Percentiles rank a stretch among this genome's conserved stretches.
These are phyloP conservation scores for Seriola aureovittata DNA, from an alignment of 2,113 vertebrate genomes.

Conservation along the genomic window DNA sequence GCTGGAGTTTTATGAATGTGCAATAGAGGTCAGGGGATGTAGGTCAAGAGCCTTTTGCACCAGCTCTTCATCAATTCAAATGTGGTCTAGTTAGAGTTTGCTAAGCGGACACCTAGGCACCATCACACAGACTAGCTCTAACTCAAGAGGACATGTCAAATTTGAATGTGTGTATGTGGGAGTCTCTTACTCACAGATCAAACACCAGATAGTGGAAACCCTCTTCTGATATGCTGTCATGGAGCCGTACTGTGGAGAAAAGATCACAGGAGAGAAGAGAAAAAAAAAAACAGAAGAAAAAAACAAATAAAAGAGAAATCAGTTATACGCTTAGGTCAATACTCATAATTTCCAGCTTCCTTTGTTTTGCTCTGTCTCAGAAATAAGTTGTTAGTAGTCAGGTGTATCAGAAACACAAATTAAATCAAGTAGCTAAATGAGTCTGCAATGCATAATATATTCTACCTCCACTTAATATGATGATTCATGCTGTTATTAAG, in stretches of 20 bases:
- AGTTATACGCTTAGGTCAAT: background rate
- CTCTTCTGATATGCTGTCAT: constrained; percentile 85
- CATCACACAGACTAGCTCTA: too few species aligned
- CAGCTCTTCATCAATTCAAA: too few species aligned
- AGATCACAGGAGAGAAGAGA: constrained; percentile 9
- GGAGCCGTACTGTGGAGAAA: constrained; percentile 74
- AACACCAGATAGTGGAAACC: constrained; percentile 85
- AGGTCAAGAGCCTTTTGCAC: too few species aligned
- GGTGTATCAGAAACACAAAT: background rate
- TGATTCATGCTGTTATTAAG: background rate
- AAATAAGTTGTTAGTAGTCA: too few species aligned
- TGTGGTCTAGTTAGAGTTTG: too few species aligned
- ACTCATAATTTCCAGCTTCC: background rate
- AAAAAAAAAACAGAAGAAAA: background rate
- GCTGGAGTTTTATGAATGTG: too few species aligned
- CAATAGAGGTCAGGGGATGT: too few species aligned
- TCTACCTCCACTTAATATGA: background rate
- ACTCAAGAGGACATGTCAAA: too few species aligned
- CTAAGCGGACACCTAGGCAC: too few species aligned
- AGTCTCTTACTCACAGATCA: constrained; percentile 79
- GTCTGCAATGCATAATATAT: background rate
- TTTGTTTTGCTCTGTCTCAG: background rate
- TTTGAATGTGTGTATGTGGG: background rate
- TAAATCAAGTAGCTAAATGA: background rate
- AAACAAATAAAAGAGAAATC: constrained; percentile 13